These are phyloP conservation scores for Cancer borealis DNA, from an alignment of 2,888 invertebrate species.

Conservation along the genomic window DNA sequence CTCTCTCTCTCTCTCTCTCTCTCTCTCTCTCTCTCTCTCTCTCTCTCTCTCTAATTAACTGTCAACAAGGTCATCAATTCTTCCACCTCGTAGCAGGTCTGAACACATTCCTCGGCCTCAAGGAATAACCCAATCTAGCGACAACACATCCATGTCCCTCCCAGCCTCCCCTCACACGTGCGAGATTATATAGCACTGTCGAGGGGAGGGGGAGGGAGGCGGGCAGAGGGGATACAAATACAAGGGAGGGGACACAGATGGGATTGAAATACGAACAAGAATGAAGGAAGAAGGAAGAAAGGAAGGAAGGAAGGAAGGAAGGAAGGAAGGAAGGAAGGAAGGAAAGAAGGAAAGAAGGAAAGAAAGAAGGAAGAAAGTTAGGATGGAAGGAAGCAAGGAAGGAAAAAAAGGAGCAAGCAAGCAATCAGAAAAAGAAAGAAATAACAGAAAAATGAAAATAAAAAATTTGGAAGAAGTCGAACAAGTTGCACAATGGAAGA, in stretches of 20 bases:
- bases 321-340: neutral
- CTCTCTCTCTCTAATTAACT: conserved; percentile 27
- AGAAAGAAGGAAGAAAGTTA: neutral
- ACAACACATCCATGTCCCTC: neutral
- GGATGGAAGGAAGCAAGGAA: neutral
- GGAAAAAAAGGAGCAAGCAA: neutral
- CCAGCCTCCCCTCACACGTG: conserved; percentile 2
- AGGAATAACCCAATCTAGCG: conserved; percentile 18
- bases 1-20: conserved; percentile 33
- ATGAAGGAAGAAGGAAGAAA: neutral
- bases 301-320: neutral
- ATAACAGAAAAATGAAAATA: neutral
- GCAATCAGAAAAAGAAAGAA: neutral
- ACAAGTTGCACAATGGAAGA: neutral
- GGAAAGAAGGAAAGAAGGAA: neutral
- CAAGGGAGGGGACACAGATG: neutral
- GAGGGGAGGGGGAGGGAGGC: neutral
- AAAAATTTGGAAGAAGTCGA: neutral
- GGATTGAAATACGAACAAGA: neutral
- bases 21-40: conserved; percentile 46
- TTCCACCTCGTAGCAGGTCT: conserved; percentile 33
- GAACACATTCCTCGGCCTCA: conserved; percentile 1
- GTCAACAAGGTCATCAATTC: neutral
- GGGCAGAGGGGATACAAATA: neutral
- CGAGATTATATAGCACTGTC: neutral